phyloP scores from a whole-genome alignment of 2,888 invertebrate genomes.

The Acronicta leporina region DNA sequence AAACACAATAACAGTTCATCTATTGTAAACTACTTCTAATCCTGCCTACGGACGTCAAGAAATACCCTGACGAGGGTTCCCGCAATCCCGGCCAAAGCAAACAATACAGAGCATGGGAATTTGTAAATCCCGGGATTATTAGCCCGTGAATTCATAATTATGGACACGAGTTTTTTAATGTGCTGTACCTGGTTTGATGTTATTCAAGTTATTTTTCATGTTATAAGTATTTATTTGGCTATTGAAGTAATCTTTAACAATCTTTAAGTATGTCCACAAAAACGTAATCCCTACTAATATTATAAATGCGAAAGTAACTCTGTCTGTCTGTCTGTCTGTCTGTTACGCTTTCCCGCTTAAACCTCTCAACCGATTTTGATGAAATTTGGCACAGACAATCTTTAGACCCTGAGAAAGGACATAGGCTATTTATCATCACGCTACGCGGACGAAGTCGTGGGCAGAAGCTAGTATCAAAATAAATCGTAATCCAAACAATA shows the following conservation, averaged over 20 bases:
- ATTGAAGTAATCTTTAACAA: background rate
- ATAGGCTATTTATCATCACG: too few relatives aligned
- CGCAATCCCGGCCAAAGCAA: conserved; percentile 43
- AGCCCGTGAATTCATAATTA: conserved; percentile 60
- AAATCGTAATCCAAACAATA: too few relatives aligned
- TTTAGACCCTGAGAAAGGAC: too few relatives aligned
- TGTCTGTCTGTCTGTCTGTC: too few relatives aligned
- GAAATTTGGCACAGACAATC: too few relatives aligned
- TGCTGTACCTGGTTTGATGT: conserved; percentile 23
- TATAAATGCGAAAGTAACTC: too few relatives aligned
- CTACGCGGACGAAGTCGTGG: too few relatives aligned
- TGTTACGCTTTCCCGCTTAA: too few relatives aligned
- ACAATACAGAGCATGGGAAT: conserved; percentile 54
- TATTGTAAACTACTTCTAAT: conserved; percentile 41
- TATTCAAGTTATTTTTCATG: conserved; percentile 20
- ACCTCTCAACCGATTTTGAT: too few relatives aligned
- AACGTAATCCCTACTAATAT: too few relatives aligned
- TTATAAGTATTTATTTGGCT: conserved; percentile 21
- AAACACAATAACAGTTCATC: conserved; percentile 45
- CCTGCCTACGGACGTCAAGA: conserved; percentile 47
- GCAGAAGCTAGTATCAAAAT: too few relatives aligned
- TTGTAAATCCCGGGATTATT: conserved; percentile 52
- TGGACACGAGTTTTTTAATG: conserved; percentile 20
- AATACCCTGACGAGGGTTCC: conserved; percentile 62
- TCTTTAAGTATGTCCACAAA: too few relatives aligned